Evolutionary conservation across 2,888 invertebrate species (phyloP).

Genomic region (Sminthurides aquaticus): DNA sequence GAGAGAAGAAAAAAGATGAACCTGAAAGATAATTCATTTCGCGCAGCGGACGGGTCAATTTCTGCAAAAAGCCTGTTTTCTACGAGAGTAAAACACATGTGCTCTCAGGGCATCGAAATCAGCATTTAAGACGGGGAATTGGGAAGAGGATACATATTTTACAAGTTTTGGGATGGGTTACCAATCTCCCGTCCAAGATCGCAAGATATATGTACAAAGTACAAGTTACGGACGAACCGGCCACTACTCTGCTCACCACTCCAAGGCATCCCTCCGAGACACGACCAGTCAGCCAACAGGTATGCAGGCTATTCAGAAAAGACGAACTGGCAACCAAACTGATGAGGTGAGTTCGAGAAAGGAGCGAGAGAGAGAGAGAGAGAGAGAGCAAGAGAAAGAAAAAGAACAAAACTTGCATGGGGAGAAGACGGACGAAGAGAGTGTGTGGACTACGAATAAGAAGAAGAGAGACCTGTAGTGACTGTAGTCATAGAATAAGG

Average conservation of each 20-base stretch:
- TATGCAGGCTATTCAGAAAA: neutral
- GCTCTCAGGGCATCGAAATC: neutral
- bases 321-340: neutral
- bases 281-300: neutral
- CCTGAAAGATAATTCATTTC: constrained; percentile 21
- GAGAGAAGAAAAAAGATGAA: constrained; percentile 26
- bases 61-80: constrained; percentile 22
- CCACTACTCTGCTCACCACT: too few relatives aligned
- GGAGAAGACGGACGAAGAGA: neutral
- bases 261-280: neutral
- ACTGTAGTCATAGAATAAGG: constrained; percentile 26
- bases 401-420: neutral
- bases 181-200: neutral
- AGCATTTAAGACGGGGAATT: neutral
- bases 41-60: constrained; percentile 20
- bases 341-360: neutral
- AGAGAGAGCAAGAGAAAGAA: constrained; percentile 8
- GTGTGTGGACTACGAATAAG: too few relatives aligned
- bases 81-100: neutral
- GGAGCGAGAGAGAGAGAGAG: constrained; percentile 11
- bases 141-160: neutral
- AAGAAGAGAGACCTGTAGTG: neutral
- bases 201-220: neutral
- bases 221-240: neutral
- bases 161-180: neutral